Conservation (phyloP, 2,113 vertebrate species). For the Copsychus sechellarum region DNA sequence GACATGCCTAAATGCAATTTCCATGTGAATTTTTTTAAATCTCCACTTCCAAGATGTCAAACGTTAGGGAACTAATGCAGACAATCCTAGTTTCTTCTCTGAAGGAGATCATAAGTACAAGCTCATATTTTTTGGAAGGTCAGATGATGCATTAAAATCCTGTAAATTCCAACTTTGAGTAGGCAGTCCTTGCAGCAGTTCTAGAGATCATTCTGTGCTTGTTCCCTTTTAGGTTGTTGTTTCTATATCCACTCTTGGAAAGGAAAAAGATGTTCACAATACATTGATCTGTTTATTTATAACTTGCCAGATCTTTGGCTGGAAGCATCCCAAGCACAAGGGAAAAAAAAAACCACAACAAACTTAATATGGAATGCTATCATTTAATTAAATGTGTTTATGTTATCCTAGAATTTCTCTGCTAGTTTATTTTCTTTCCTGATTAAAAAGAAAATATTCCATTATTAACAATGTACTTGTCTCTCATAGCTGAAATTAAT, state of each 20-base stretch:
- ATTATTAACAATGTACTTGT: not conserved
- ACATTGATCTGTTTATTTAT: constrained; percentile 35
- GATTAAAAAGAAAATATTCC: not conserved
- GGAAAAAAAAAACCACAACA: not conserved
- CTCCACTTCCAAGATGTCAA: not conserved
- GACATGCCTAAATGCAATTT: not conserved
- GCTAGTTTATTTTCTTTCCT: not conserved
- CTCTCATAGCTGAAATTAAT: not conserved
- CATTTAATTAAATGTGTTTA: not conserved
- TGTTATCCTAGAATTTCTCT: not conserved
- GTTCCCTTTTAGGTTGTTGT: not conserved
- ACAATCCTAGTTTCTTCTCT: not conserved
- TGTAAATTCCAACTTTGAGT: not conserved
- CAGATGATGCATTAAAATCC: not conserved
- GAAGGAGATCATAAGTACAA: not conserved
- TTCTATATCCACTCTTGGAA: not conserved
- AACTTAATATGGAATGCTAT: not conserved
- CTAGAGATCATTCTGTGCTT: not conserved
- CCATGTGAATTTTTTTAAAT: constrained; percentile 7
- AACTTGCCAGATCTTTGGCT: not conserved
- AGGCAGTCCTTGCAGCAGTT: not conserved
- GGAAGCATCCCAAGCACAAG: not conserved
- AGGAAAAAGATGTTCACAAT: not conserved
- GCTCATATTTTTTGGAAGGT: not conserved
- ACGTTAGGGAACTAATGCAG: not conserved